Evolutionary conservation across 2,888 invertebrate genomes (phyloP).

Genomic region (Phyllotreta cruciferae): DNA sequence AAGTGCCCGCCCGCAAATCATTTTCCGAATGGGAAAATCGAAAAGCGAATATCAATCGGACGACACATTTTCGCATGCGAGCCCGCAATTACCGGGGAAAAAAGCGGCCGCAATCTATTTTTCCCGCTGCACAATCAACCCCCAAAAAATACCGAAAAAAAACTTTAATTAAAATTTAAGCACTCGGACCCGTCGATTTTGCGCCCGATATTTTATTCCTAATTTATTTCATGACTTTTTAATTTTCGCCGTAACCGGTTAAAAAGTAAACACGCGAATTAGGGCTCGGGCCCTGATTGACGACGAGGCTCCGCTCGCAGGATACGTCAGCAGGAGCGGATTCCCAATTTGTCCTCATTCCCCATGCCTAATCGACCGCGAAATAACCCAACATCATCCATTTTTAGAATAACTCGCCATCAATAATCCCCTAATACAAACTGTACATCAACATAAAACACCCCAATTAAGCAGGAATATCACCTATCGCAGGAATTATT

Average conservation of each 20-base stretch:
- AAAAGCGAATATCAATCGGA: slow-evolving; percentile 29
- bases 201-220: slow-evolving; percentile 31
- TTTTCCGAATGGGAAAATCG: slow-evolving; percentile 21
- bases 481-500: too few relatives aligned
- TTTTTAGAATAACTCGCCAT: too few relatives aligned
- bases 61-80: slow-evolving; percentile 23
- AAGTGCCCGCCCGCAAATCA: slow-evolving; percentile 10
- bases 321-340: slow-evolving; percentile 12
- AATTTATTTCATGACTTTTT: slow-evolving; percentile 38
- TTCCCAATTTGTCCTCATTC: neutral
- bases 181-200: slow-evolving; percentile 31
- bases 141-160: slow-evolving; percentile 24
- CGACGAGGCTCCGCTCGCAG: neutral
- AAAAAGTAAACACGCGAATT: slow-evolving; percentile 53
- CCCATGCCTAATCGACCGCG: slow-evolving; percentile 9
- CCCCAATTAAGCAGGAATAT: neutral
- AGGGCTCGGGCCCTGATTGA: slow-evolving; percentile 42
- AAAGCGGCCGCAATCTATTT: slow-evolving; percentile 17
- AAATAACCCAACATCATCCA: slow-evolving; percentile 3
- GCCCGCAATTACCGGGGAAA: slow-evolving; percentile 26
- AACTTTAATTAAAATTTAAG: slow-evolving; percentile 37
- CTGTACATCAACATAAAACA: neutral
- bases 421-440: too few relatives aligned
- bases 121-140: slow-evolving; percentile 26
- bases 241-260: slow-evolving; percentile 32